Base-by-base conservation (phyloP, 2,797 vertebrate genomes). In the Borostomias antarcticus region DNA sequence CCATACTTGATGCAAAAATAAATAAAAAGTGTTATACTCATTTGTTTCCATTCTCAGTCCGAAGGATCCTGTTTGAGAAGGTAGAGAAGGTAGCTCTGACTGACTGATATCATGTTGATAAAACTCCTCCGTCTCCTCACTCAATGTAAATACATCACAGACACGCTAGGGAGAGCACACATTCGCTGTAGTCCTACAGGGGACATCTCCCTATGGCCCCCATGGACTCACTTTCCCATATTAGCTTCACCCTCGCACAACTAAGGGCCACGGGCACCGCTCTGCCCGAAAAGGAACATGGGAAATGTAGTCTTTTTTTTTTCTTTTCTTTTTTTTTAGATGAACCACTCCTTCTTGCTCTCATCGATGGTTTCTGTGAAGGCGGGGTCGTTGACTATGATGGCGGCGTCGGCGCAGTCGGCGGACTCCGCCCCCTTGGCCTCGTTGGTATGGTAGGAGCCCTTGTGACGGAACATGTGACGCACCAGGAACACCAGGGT, bases 301-400 rank as follows among this genome's bases (percentile, higher is more conserved):
- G 58, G 59, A 75, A 45, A 77, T 57, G 52, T 68, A 60, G 8
- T 58, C 50, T 45, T n/a, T n/a, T n/a, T n/a, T n/a, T n/a, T n/a
- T n/a, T n/a, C n/a, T n/a, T n/a, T n/a, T n/a, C n/a, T n/a, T n/a
- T n/a, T n/a, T n/a, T n/a, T n/a, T 48, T 70, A 99, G 78, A 98
- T 99, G 71, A 99, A 98, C 97, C 97, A 98, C 75, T 99, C 97
- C 83, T 98, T 99, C 89, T 98, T 99, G 93, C 95, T 98, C 76
- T 98, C 97, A 0, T 98, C 97, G 0, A 99, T 98, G 85, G 95
- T 97, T 88, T 99, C 97, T 5, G 96, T 98, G 87, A 99, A 99
- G 77, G 96, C 97, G 5, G 97, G 95, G 87, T 99, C 97, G 13
- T 98, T 98, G 89, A 96, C 96, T 72, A 98, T 98, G 85, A 99